phyloP scores from a whole-genome alignment of 2,113 vertebrate species.

The Alligator sinensis region DNA sequence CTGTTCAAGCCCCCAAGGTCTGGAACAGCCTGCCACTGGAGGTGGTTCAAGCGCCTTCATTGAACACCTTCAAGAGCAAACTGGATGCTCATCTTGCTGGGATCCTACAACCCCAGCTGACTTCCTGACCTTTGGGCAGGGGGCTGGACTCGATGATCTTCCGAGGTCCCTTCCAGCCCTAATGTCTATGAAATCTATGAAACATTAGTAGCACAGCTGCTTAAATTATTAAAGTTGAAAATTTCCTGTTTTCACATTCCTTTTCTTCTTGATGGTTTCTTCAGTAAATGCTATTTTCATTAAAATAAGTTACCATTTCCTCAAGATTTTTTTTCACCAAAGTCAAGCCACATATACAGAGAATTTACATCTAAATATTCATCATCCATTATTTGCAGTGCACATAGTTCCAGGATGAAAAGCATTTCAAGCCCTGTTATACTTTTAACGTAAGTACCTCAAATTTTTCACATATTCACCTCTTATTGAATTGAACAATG shows the following conservation, averaged over 20 bases:
- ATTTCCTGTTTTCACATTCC: background rate
- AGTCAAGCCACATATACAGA: background rate
- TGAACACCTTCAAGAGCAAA: no score
- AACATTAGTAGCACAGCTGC: background rate
- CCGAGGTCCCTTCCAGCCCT: background rate
- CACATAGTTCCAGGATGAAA: background rate
- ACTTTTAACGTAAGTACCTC: background rate
- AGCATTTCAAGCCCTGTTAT: background rate
- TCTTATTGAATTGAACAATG: background rate
- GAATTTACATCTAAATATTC: background rate
- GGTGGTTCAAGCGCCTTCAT: no score
- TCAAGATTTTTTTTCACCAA: background rate
- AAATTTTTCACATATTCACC: background rate
- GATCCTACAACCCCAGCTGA: no score
- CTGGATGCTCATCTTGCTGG: no score
- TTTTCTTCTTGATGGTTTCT: background rate
- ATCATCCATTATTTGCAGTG: background rate
- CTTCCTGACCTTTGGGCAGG: no score
- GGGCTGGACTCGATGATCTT: no score
- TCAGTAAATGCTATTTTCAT: background rate
- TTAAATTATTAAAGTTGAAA: background rate
- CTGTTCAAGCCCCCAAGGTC: no score
- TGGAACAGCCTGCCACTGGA: no score
- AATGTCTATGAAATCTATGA: background rate
- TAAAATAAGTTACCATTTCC: background rate